Evolutionary conservation across 2,113 vertebrate species (phyloP).

Genomic region (Pollachius pollachius): DNA sequence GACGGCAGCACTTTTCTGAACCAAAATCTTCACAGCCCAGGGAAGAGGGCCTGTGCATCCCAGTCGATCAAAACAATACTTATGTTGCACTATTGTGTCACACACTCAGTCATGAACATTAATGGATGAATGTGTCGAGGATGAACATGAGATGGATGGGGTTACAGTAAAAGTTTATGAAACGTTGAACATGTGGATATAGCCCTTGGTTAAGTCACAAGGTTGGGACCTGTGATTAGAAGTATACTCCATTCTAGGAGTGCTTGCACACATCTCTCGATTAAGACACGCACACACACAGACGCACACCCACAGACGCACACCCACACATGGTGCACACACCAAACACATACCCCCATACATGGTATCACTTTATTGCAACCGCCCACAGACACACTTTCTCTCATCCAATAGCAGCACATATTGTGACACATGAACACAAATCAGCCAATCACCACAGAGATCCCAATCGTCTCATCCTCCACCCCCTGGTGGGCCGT

Average conservation of each 20-base stretch:
- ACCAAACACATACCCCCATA: not conserved
- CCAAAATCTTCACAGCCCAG: too few relatives aligned
- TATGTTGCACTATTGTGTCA: too few relatives aligned
- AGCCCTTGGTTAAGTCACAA: constrained; percentile 74
- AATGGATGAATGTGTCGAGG: too few relatives aligned
- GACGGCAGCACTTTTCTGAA: too few relatives aligned
- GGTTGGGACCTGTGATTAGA: constrained; percentile 61
- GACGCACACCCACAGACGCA: constrained; percentile 3
- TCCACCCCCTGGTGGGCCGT: not conserved
- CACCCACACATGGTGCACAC: constrained; percentile 3
- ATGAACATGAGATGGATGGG: not conserved
- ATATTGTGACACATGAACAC: constrained; percentile 14
- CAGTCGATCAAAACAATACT: too few relatives aligned
- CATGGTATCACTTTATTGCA: too few relatives aligned
- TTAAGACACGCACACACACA: constrained; percentile 2
- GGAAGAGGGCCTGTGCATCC: too few relatives aligned
- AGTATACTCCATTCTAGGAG: constrained; percentile 67
- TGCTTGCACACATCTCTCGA: constrained; percentile 26
- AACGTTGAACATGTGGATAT: constrained; percentile 19
- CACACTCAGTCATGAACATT: too few relatives aligned
- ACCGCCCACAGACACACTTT: not conserved
- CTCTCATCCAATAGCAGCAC: constrained; percentile 2
- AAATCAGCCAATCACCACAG: not conserved
- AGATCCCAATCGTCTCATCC: not conserved
- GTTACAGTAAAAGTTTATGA: not conserved